phyloP scores from a whole-genome alignment of 2,113 vertebrate genomes.

The Takifugu bimaculatus region DNA sequence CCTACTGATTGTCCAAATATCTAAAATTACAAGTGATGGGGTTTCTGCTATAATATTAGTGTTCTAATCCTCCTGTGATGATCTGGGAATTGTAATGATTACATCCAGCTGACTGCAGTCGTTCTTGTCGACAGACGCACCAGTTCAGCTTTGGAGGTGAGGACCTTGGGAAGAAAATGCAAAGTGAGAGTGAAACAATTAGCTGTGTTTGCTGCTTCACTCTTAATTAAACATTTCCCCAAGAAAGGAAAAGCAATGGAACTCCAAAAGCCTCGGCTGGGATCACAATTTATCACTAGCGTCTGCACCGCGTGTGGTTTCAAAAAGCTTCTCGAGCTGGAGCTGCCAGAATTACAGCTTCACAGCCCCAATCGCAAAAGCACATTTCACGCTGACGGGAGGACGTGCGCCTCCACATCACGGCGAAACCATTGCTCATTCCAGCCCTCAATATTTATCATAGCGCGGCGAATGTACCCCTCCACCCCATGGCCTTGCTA shows the following conservation, averaged over 20 bases:
- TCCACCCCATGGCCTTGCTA: conserved; percentile 23
- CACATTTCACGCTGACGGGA: conserved; percentile 54
- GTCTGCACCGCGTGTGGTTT: conserved; percentile 33
- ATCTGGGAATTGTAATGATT: too few relatives aligned
- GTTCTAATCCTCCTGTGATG: too few relatives aligned
- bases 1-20: too few relatives aligned
- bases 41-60: too few relatives aligned
- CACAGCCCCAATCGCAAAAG: conserved; percentile 52
- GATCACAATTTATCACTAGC: conserved; percentile 48
- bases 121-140: conserved; percentile 50
- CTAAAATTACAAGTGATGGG: too few relatives aligned
- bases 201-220: conserved; percentile 67
- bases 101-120: conserved; percentile 8
- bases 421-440: conserved; percentile 70
- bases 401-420: conserved; percentile 37
- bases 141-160: conserved; percentile 29
- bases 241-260: conserved; percentile 30
- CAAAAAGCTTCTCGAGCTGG: conserved; percentile 31
- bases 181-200: conserved; percentile 63
- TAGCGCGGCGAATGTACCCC: conserved; percentile 47
- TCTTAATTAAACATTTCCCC: conserved; percentile 57
- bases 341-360: conserved; percentile 54
- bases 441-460: conserved; percentile 72
- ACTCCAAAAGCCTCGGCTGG: conserved; percentile 17
- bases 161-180: conserved; percentile 41